These are phyloP conservation scores for Hyposoter dolosus DNA, from an alignment of 2,888 invertebrate genomes.

Conservation along the genomic window DNA sequence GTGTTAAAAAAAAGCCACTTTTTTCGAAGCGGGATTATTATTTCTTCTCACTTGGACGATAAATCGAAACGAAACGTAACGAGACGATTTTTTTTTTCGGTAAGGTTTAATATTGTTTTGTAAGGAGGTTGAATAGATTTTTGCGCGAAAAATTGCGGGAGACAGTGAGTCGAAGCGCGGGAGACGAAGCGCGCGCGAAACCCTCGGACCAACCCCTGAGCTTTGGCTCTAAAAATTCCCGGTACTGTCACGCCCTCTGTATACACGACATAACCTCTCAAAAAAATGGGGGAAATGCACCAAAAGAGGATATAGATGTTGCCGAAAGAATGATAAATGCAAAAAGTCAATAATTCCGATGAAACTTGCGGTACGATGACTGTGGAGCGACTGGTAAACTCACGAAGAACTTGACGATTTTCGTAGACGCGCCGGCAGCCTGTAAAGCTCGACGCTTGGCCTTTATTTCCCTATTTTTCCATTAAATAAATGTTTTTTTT, in stretches of 20 bases:
- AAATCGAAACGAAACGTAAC: background rate
- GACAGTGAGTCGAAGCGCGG: slow-evolving; percentile 79
- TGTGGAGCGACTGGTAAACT: background rate
- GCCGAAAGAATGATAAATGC: background rate
- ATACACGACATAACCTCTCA: slow-evolving; percentile 81
- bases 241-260: slow-evolving; percentile 82
- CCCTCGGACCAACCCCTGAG: slow-evolving; percentile 81
- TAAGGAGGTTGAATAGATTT: slow-evolving; percentile 57
- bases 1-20: slow-evolving; percentile 9
- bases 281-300: slow-evolving; percentile 43
- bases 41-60: slow-evolving; percentile 17
- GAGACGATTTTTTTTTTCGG: background rate
- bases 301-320: background rate
- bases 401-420: background rate
- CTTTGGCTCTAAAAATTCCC: slow-evolving; percentile 65
- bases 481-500: background rate
- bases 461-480: background rate
- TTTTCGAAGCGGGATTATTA: background rate
- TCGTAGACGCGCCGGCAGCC: background rate
- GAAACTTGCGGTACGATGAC: background rate
- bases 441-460: background rate
- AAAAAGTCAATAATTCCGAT: slow-evolving; percentile 1
- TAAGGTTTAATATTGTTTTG: background rate
- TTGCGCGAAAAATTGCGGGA: slow-evolving; percentile 71
- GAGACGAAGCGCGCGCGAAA: slow-evolving; percentile 82